Evolutionary conservation across 2,113 vertebrate genomes (phyloP).

Genomic region (Isurus oxyrinchus): DNA sequence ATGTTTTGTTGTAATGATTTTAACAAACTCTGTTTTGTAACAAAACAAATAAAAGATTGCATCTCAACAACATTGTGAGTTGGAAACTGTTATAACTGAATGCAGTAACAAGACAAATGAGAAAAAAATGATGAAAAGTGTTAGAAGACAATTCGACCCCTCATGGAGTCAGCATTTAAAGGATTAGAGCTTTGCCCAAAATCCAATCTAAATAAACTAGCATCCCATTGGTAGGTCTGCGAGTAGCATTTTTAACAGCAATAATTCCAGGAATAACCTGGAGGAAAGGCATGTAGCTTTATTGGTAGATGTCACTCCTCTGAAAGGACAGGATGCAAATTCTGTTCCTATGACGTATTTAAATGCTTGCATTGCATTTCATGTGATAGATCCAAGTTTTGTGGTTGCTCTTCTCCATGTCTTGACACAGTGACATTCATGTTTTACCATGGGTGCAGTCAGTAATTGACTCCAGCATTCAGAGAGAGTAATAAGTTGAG

Average conservation of each 20-base stretch:
- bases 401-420: constrained; percentile 43
- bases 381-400: constrained; percentile 44
- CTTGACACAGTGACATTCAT: background rate
- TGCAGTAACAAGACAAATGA: background rate
- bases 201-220: background rate
- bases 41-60: background rate
- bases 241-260: background rate
- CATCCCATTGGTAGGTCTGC: background rate
- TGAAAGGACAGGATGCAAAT: background rate
- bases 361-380: constrained; percentile 43
- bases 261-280: background rate
- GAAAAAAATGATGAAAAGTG: background rate
- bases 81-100: background rate
- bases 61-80: background rate
- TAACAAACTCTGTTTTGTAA: background rate
- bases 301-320: background rate
- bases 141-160: background rate
- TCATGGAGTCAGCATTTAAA: background rate
- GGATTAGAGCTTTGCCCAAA: background rate
- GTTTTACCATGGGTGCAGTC: background rate
- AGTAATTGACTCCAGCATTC: background rate
- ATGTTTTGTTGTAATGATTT: background rate
- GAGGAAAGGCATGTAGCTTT: background rate
- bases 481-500: background rate
- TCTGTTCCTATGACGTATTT: background rate